Base-by-base conservation (phyloP, 2,888 invertebrate species). In the Tupiocoris notatus region DNA sequence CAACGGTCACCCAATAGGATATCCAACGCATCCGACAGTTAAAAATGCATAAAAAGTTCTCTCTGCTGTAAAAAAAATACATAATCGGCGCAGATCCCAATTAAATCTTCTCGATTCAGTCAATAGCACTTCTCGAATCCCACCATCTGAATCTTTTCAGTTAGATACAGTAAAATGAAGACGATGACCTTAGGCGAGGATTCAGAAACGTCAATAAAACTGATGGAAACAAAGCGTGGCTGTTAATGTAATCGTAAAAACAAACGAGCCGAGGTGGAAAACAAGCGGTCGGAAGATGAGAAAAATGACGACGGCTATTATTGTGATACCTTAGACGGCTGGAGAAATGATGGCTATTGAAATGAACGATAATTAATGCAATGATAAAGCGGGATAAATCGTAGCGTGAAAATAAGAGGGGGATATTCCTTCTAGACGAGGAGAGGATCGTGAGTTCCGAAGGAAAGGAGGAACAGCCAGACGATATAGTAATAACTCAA, bases 401-500 rank as follows among this genome's bases (percentile, higher is more conserved):
- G 6, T 18, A 17, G 18, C 16, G 61, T 20, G 16, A 59, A 20
- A 59, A 20, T 18, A 20, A 59, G 61, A 20, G 61, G 3, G 16
- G 17, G 21, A 56, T 56, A 56, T 12, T 16, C 16, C 56, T 12
- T 12, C 16, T 16, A 56, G 56, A 16, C 12, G 56, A 16, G 56
- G n/a, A 39, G 39, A 39, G 39, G 39, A 39, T 39, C 6, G 12
- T 39, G 39, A 12, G 6, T 39, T n/a, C n/a, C 39, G 39, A 39
- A 39, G 12, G 39, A 63, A 54, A 24, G 39, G 73, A 62, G 75
- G 24, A 22, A 24, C 25, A 39, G 23, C 63, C 73, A 21, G 76
- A 76, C 68, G 68, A 70, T 70, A 66, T 62, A 58, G 62, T 76
- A 76, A 76, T 76, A 76, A 76, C 76, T 76, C 76, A 76, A 76